Evolutionary conservation across 2,888 invertebrate species (phyloP).

Genomic region (Tipula lateralis): DNA sequence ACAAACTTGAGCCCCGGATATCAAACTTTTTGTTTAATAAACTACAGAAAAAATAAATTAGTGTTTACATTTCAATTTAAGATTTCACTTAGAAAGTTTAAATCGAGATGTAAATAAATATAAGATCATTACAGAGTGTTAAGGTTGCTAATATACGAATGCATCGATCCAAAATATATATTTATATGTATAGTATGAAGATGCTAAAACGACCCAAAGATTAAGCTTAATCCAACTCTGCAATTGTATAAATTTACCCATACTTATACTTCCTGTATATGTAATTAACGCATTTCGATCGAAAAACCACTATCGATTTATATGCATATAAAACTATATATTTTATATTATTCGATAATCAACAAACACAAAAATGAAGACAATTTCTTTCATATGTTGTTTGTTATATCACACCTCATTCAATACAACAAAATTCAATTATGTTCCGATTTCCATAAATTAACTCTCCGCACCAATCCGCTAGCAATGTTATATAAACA

Average conservation of each 20-base stretch:
- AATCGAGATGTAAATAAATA: background rate
- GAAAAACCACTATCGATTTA: background rate
- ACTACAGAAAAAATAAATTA: background rate
- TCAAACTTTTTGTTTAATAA: background rate
- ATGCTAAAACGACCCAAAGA: background rate
- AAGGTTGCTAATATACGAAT: constrained; percentile 24
- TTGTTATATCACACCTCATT: background rate
- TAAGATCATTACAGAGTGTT: background rate
- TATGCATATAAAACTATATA: background rate
- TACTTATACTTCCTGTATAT: background rate
- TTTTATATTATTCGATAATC: background rate
- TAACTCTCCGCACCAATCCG: background rate
- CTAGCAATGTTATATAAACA: background rate
- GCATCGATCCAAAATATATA: background rate
- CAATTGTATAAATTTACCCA: too few species aligned
- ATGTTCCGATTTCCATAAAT: background rate
- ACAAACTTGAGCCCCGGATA: background rate
- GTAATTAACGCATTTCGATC: background rate
- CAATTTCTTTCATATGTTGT: background rate
- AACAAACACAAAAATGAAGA: background rate
- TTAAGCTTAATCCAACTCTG: background rate
- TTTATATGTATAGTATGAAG: background rate
- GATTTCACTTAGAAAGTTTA: constrained; percentile 24
- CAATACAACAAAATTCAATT: background rate
- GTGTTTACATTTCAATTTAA: background rate